A percentile compares a stretch with the other conserved stretches of the same genome.
phyloP scores from a whole-genome alignment of 2,888 invertebrate genomes.

The Spisula subtruncata region DNA sequence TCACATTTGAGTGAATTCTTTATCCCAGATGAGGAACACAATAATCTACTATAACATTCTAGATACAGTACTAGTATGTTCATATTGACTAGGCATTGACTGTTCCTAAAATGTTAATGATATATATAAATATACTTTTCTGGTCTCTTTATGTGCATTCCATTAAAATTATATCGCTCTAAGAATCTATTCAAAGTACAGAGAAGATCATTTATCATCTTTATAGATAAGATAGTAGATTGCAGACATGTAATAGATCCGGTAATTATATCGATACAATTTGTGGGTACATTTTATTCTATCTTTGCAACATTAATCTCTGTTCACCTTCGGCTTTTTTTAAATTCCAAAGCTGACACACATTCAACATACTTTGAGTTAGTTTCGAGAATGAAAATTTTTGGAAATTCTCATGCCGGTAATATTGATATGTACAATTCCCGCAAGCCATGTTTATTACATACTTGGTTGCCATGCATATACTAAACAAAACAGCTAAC shows the following conservation, averaged over 20 bases:
- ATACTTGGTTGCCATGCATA: no score
- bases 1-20: neutral
- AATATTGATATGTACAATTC: no score
- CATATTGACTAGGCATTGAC: neutral
- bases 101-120: neutral
- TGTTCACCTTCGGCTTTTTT: neutral
- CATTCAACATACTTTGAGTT: no score
- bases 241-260: neutral
- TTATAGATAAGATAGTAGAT: neutral
- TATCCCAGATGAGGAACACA: neutral
- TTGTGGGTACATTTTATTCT: neutral
- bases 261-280: neutral
- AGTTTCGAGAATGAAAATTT: no score
- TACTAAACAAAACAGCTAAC: no score
- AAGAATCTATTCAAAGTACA: neutral
- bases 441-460: no score
- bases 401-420: no score
- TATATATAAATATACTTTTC: neutral
- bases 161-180: neutral
- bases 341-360: neutral
- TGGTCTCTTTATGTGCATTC: slow-evolving; percentile 5
- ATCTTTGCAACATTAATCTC: neutral
- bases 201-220: neutral
- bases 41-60: neutral
- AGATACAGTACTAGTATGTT: neutral